Evolutionary conservation across 2,113 vertebrate species (phyloP).

Genomic region (Agelaius phoeniceus): DNA sequence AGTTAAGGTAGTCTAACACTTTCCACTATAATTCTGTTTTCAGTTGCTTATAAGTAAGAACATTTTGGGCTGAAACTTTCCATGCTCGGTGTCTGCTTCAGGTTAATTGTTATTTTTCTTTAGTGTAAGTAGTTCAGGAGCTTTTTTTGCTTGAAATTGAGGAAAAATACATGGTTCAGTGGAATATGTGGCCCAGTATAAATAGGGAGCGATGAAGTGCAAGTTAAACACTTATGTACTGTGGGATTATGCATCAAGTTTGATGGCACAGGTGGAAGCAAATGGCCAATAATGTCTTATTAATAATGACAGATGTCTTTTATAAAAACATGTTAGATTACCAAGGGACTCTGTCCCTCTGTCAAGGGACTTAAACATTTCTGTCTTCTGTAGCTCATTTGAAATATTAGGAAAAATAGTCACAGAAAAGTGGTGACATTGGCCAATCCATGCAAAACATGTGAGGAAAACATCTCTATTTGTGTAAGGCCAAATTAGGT

Average conservation of each 20-base stretch:
- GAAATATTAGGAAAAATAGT: not conserved
- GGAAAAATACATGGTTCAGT: not conserved
- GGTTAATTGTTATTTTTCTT: not conserved
- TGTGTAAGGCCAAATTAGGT: not conserved
- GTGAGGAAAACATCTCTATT: not conserved
- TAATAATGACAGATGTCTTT: not conserved
- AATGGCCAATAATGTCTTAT: not conserved
- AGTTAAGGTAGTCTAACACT: constrained; percentile 8
- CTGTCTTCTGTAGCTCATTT: not conserved
- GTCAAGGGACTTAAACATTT: not conserved
- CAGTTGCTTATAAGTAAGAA: constrained; percentile 4
- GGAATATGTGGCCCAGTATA: not conserved
- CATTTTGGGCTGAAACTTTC: not conserved
- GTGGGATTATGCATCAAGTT: not conserved
- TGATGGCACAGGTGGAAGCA: not conserved
- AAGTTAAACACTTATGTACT: not conserved
- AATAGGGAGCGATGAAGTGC: not conserved
- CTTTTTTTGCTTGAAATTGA: not conserved
- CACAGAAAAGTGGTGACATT: not conserved
- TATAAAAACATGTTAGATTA: not conserved
- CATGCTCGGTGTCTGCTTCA: not conserved
- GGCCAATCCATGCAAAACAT: not conserved
- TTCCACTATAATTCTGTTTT: constrained; percentile 44
- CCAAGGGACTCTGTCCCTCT: not conserved
- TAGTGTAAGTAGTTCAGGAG: not conserved